Conservation (phyloP, 2,797 vertebrate genomes). For the Acridotheres tristis region DNA sequence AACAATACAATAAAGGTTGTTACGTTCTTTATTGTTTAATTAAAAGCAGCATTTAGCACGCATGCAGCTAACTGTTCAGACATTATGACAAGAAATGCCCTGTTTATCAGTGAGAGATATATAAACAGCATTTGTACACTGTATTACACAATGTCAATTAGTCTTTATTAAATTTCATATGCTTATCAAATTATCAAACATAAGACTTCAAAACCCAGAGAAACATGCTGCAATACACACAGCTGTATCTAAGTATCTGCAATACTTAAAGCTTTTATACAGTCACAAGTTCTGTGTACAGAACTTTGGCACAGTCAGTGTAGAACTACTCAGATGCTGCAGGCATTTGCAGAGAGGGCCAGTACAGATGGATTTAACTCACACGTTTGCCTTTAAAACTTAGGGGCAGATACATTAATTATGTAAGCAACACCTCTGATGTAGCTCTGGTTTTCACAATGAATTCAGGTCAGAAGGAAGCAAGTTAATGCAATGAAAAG, state of each 20-base stretch:
- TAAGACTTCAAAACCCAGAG: constrained; percentile 34
- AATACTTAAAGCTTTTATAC: not conserved
- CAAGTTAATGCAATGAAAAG: not conserved
- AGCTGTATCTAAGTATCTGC: not conserved
- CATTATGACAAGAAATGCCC: constrained; percentile 56
- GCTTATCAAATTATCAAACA: constrained; percentile 62
- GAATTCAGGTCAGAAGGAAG: not conserved
- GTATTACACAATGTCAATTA: constrained; percentile 71
- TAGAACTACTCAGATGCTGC: not conserved
- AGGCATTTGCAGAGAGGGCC: not conserved
- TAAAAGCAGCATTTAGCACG: constrained; percentile 80
- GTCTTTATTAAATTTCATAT: constrained; percentile 69
- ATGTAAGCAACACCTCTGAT: not conserved
- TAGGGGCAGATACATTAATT: not conserved
- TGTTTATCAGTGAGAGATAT: constrained; percentile 64
- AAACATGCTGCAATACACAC: constrained; percentile 11
- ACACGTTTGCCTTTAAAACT: not conserved
- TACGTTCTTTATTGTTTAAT: constrained; percentile 84
- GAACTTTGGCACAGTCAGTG: not conserved
- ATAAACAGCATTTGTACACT: constrained; percentile 43
- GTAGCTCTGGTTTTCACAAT: not conserved
- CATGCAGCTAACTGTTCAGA: constrained; percentile 67
- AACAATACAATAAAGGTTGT: constrained; percentile 75
- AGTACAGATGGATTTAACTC: not conserved
- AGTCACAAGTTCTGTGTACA: not conserved